phyloP scores from a whole-genome alignment of 2,797 vertebrate genomes.

The Cetoscarus ocellatus region DNA sequence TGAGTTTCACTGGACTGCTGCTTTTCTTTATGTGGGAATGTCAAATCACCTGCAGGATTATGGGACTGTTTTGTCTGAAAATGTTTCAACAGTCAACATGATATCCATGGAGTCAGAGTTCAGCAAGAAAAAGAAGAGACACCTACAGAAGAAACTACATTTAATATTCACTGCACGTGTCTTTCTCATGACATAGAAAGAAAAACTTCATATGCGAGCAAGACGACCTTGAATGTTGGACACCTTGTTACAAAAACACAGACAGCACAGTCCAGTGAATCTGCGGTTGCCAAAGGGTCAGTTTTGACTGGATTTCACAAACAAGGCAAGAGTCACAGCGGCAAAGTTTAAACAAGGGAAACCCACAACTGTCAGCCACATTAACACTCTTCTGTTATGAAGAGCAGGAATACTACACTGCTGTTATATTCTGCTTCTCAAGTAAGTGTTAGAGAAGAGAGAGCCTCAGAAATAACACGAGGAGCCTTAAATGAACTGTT shows the following conservation, averaged over 20 bases:
- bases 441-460: neutral
- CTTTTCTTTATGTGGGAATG: neutral
- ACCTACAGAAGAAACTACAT: neutral
- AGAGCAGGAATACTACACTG: neutral
- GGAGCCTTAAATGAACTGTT: too few relatives aligned
- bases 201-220: neutral
- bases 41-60: neutral
- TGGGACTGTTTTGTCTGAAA: neutral
- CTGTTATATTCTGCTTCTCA: conserved; percentile 13
- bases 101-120: neutral
- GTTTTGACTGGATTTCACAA: conserved; percentile 48
- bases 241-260: conserved; percentile 33
- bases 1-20: neutral
- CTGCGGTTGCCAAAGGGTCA: conserved; percentile 14
- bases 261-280: conserved; percentile 12
- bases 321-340: conserved; percentile 14
- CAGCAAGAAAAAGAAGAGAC: neutral
- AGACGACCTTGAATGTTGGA: neutral
- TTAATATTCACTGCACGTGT: neutral
- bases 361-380: conserved; percentile 8
- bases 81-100: conserved; percentile 7
- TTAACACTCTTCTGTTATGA: conserved; percentile 1
- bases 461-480: neutral
- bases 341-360: conserved; percentile 41
- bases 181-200: neutral